These are phyloP conservation scores for Gymnothorax javanicus DNA, from an alignment of 2,797 vertebrate species.

Conservation along the genomic window DNA sequence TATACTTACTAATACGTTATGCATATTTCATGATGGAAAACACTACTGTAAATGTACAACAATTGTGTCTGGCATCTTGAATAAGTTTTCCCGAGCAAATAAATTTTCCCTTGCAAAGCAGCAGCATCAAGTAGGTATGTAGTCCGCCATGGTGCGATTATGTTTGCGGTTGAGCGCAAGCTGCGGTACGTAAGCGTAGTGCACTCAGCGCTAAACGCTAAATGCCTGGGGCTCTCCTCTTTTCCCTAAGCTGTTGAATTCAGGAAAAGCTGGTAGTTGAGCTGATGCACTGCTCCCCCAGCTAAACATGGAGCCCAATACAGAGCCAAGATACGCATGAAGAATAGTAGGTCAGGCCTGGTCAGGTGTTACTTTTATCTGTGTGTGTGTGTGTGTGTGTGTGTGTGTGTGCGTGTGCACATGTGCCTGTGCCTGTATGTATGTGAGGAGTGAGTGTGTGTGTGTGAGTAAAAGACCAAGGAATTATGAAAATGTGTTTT, in stretches of 20 bases:
- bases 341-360: not conserved
- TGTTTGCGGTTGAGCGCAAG: not conserved
- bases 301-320: not conserved
- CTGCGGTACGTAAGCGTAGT: not conserved
- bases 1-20: not conserved
- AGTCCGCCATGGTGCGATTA: not conserved
- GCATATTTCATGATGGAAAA: not conserved
- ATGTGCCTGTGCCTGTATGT: not conserved
- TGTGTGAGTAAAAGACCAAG: too few species aligned
- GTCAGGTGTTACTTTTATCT: not conserved
- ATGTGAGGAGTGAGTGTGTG: not conserved
- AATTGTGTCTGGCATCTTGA: not conserved
- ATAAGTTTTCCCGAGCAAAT: not conserved
- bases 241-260: not conserved
- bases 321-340: not conserved
- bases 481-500: too few species aligned
- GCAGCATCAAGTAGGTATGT: not conserved
- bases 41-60: not conserved
- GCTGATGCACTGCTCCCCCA: not conserved
- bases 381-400: not conserved
- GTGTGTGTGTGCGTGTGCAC: not conserved
- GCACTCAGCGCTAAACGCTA: conserved; percentile 3
- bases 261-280: not conserved
- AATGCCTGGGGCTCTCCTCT: not conserved
- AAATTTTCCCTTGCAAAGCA: not conserved